Evolutionary conservation across 2,888 invertebrate genomes (phyloP), one percentile per base, ranked within the genome.

Genomic region (Cheilosia soror): DNA sequence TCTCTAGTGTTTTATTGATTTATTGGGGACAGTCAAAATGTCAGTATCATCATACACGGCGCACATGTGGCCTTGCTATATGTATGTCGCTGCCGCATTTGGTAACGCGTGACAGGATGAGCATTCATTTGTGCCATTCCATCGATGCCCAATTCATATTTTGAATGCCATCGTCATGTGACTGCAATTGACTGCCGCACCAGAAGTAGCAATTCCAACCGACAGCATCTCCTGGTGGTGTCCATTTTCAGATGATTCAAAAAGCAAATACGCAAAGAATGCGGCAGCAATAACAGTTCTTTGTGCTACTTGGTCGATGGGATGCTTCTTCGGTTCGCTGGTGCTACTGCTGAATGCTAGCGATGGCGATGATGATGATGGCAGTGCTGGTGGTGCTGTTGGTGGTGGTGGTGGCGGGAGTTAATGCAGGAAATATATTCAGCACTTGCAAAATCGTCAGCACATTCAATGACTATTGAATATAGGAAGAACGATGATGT

Each of bases 221-320:
- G 44, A 29, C 55, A 42, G 49, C 44, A 44, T 65, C 55, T 51
- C 40, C 42, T 63, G 65, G 47, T 80, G 71, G 47, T 80, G 66
- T 58, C 80, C 76, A 76, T 85, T 85, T 76, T 72, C 71, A 77
- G 81, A 77, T 80, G 81, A 81, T 85, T 85, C 76, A 81, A 84
- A 75, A 76, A 65, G 75, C 84, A 84, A 84, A 84, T 76, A 84
- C 75, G 75, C 66, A 71, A 84, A 72, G 85, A 85, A 85, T 85
- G 85, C 85, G 76, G 85, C 85, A 81, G 68, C 55, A 69, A 68
- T 77, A 85, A 85, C 85, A 44, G 85, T 85, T 77, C 62, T 77
- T 80, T 71, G 85, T 81, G 77, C 76, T 49, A 81, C 81, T 85
- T 85, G 71, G 51, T 62, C 51, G 33, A 47, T 76, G 60, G 58